Evolutionary conservation across 2,888 invertebrate species (phyloP).

Genomic region (Himalopsyche tibetana): DNA sequence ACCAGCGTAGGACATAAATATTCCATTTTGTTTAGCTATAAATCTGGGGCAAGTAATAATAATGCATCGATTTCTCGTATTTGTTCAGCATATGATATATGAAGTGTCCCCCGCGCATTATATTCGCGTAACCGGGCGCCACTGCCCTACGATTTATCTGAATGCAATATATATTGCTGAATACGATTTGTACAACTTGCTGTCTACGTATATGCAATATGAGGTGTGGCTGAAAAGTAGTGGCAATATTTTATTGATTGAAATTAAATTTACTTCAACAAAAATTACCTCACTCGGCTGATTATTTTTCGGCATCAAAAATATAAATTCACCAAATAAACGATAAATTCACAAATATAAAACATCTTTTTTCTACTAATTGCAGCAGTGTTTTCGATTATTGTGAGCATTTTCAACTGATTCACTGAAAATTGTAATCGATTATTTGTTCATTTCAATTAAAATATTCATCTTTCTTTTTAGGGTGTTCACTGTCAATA

Average conservation of each 20-base stretch:
- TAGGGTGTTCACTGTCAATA: no score
- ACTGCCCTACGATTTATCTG: constrained; percentile 26
- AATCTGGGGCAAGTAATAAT: constrained; percentile 20
- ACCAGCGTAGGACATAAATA: neutral
- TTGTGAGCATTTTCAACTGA: no score
- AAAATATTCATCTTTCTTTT: no score
- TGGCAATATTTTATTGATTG: neutral
- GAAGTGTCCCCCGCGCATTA: constrained; percentile 21
- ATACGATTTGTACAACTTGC: neutral
- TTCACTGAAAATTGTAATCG: no score
- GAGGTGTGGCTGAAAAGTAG: neutral
- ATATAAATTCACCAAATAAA: no score
- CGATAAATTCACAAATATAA: no score
- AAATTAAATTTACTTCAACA: no score
- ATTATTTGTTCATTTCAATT: no score
- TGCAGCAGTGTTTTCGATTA: no score
- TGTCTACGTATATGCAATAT: constrained; percentile 3
- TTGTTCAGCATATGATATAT: constrained; percentile 20
- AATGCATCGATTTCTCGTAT: constrained; percentile 34
- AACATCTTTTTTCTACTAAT: no score
- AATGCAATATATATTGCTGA: constrained; percentile 33
- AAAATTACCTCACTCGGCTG: no score
- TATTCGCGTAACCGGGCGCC: neutral
- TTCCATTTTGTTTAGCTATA: constrained; percentile 14
- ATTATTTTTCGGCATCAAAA: no score